A percentile compares a stretch with the other conserved stretches of the same genome.
Evolutionary conservation across 2,797 vertebrate species (phyloP).

Genomic region (Danio albolineatus): DNA sequence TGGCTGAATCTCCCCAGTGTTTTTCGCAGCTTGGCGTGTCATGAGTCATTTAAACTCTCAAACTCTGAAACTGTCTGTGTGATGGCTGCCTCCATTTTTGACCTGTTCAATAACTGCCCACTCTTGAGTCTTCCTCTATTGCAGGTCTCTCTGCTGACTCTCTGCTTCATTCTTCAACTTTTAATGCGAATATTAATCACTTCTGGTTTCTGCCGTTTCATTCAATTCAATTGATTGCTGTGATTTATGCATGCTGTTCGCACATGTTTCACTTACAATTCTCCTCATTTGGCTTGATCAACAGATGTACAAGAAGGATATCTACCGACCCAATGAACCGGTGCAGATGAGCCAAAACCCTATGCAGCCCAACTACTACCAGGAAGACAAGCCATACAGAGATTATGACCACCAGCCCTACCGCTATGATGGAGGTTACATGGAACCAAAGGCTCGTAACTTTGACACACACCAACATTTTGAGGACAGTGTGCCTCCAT

Average conservation of each 20-base stretch:
- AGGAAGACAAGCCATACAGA: constrained; percentile 86
- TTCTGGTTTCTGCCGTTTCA: constrained; percentile 50
- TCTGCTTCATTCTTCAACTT: constrained; percentile 60
- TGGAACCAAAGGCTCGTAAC: constrained; percentile 85
- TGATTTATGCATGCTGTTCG: constrained; percentile 23
- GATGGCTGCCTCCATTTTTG: constrained; percentile 63
- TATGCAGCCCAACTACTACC: constrained; percentile 84
- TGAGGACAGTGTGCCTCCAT: constrained; percentile 86
- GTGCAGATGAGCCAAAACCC: constrained; percentile 81
- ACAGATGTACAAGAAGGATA: constrained; percentile 92
- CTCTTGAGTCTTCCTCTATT: constrained; percentile 83
- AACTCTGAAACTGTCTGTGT: constrained; percentile 49
- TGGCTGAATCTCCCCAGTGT: constrained; percentile 22
- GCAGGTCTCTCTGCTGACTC: constrained; percentile 78
- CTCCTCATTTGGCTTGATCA: constrained; percentile 42
- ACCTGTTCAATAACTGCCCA: constrained; percentile 77
- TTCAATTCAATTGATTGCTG: constrained; percentile 54
- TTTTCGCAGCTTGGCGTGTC: constrained; percentile 27
- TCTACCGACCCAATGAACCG: constrained; percentile 80
- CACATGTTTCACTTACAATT: constrained; percentile 25
- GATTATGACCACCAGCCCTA: constrained; percentile 90
- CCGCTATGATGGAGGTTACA: constrained; percentile 85
- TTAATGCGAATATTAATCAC: constrained; percentile 56
- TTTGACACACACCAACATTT: constrained; percentile 86
- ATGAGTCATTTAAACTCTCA: constrained; percentile 28